Percentiles rank a stretch among this genome's conserved stretches.
These are phyloP conservation scores for Matsumurasca onukii DNA, from an alignment of 1,140 invertebrate species.

Conservation along the genomic window DNA sequence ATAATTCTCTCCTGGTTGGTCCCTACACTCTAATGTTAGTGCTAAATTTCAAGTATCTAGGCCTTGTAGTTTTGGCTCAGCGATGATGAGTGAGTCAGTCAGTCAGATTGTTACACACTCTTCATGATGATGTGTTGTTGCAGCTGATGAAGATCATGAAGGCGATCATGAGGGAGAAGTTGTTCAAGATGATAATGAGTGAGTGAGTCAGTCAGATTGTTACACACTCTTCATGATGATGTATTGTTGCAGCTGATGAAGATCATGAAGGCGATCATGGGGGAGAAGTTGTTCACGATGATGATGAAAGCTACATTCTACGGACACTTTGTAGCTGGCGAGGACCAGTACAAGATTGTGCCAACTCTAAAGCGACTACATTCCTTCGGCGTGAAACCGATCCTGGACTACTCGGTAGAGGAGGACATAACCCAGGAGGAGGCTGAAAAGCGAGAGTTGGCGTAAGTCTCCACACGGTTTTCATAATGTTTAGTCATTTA, in stretches of 20 bases:
- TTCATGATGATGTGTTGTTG: too few relatives aligned
- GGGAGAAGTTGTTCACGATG: conserved; percentile 79
- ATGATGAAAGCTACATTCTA: conserved; percentile 96
- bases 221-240: too few relatives aligned
- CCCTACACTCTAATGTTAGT: too few relatives aligned
- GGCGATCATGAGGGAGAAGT: conserved; percentile 75
- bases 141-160: conserved; percentile 88
- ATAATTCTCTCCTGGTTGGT: too few relatives aligned
- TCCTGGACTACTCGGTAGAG: conserved; percentile 98
- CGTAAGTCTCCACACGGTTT: too few relatives aligned
- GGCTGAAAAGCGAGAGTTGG: conserved; percentile 87
- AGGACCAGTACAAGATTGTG: conserved; percentile 84
- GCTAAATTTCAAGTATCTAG: too few relatives aligned
- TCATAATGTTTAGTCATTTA: too few relatives aligned
- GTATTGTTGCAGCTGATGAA: conserved; percentile 87
- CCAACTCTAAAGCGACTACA: conserved; percentile 80
- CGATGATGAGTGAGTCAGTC: too few relatives aligned
- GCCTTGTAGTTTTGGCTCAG: too few relatives aligned
- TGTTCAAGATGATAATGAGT: conserved; percentile 91
- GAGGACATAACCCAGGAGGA: conserved; percentile 92
- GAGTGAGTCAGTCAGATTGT: too few relatives aligned
- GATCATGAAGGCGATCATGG: conserved; percentile 73
- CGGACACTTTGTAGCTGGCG: conserved; percentile 97
- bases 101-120: too few relatives aligned
- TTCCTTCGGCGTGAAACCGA: conserved; percentile 96